Evolutionary conservation across 2,797 vertebrate species (phyloP).

Genomic region (Eulemur mongoz): DNA sequence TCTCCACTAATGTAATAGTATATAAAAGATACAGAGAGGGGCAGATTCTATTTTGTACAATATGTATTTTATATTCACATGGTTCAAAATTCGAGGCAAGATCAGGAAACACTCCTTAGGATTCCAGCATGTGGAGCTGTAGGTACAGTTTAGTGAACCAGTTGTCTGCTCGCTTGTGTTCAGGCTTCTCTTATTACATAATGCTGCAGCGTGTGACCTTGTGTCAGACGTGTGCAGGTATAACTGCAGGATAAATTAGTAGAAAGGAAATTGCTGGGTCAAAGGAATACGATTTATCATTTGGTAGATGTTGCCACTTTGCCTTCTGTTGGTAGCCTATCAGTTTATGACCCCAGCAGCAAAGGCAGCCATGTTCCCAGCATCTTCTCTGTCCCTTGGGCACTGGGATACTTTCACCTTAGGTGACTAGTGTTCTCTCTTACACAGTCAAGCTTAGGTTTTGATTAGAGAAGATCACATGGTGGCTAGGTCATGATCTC

Average conservation of each 20-base stretch:
- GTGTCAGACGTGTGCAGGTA: neutral
- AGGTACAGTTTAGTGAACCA: no score
- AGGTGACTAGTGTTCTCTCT: neutral
- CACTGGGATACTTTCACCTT: neutral
- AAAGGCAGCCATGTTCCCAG: neutral
- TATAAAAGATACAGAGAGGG: neutral
- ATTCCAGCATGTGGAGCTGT: neutral
- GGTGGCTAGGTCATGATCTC: neutral
- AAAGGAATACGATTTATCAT: neutral
- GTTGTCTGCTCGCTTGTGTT: neutral
- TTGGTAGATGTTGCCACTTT: neutral
- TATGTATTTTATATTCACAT: neutral
- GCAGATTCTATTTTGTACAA: neutral
- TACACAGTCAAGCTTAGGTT: neutral
- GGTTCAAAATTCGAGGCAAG: neutral
- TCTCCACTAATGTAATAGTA: neutral
- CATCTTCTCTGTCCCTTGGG: neutral
- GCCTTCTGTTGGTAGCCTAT: fast-evolving
- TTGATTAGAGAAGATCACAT: neutral
- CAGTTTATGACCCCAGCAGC: neutral
- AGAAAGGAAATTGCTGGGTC: neutral
- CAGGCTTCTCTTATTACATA: neutral
- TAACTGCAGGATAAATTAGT: no score
- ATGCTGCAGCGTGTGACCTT: neutral
- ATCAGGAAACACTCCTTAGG: neutral